phyloP scores from a whole-genome alignment of 1,140 invertebrate genomes.

The Drosophila varians region DNA sequence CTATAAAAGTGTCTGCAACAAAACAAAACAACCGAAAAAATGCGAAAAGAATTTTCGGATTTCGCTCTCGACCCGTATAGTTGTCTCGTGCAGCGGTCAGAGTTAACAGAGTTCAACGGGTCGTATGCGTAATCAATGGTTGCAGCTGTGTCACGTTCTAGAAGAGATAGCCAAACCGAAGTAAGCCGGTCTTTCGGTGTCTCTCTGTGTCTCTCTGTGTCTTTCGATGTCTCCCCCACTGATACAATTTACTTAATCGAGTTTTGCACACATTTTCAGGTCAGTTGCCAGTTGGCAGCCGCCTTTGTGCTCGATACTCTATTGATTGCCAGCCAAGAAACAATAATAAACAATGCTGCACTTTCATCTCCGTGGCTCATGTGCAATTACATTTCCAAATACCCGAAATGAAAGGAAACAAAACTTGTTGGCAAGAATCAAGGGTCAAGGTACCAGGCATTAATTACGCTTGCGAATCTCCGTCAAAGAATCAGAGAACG shows the following conservation, averaged over 20 bases:
- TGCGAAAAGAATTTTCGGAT: constrained; percentile 15
- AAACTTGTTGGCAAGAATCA: constrained; percentile 19
- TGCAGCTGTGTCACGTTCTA: constrained; percentile 62
- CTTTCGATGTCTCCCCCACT: constrained; percentile 11
- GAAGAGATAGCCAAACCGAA: constrained; percentile 26
- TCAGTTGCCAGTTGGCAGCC: constrained; percentile 69
- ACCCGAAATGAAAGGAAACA: constrained; percentile 5
- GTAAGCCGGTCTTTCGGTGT: not conserved
- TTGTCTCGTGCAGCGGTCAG: constrained; percentile 46
- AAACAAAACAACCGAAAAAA: constrained; percentile 34
- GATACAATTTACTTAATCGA: constrained; percentile 76
- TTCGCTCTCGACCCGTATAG: constrained; percentile 7
- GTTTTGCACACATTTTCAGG: constrained; percentile 73
- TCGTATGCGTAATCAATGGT: constrained; percentile 78
- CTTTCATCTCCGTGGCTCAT: constrained; percentile 22
- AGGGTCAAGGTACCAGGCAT: constrained; percentile 24
- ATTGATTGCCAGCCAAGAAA: constrained; percentile 57
- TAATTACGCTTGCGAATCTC: constrained; percentile 41
- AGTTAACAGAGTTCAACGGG: constrained; percentile 51
- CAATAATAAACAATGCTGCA: constrained; percentile 34
- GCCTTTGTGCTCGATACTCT: constrained; percentile 54
- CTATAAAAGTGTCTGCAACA: constrained; percentile 75
- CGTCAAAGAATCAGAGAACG: constrained; percentile 29
- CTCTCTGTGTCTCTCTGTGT: not conserved
- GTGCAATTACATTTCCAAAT: constrained; percentile 2